Evolutionary conservation across 2,888 invertebrate genomes (phyloP).

Genomic region (Sarcophaga carnaria): DNA sequence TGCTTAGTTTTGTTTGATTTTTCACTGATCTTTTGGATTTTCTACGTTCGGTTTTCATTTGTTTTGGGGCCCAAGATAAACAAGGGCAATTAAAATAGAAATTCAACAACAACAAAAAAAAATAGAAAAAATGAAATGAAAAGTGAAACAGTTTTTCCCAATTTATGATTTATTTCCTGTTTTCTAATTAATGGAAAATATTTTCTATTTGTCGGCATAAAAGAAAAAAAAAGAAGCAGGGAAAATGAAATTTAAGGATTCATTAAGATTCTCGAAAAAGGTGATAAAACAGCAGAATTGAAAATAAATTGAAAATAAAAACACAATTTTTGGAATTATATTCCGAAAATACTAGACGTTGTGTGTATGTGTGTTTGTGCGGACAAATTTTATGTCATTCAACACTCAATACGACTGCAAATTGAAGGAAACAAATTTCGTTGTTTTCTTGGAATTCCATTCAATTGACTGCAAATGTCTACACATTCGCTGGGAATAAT

Average conservation of each 20-base stretch:
- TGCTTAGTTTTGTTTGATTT: constrained; percentile 27
- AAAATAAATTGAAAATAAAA: background rate
- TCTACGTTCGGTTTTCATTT: constrained; percentile 4
- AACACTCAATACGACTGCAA: background rate
- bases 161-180: constrained; percentile 67
- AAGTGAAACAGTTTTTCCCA: constrained; percentile 43
- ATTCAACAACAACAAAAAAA: constrained; percentile 24
- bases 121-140: background rate
- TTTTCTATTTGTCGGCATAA: constrained; percentile 11
- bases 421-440: background rate
- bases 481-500: constrained; percentile 49
- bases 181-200: constrained; percentile 48
- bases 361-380: too few relatives aligned
- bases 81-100: constrained; percentile 57
- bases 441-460: constrained; percentile 56
- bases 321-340: too few relatives aligned
- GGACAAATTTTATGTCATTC: background rate
- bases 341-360: too few relatives aligned
- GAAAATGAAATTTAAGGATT: constrained; percentile 36
- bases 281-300: background rate
- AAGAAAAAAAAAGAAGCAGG: background rate
- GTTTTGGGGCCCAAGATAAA: constrained; percentile 39
- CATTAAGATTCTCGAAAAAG: background rate
- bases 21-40: constrained; percentile 41
- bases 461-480: constrained; percentile 68